These are phyloP conservation scores for Platycnemis pennipes DNA, from an alignment of 2,888 invertebrate genomes.

Conservation along the genomic window DNA sequence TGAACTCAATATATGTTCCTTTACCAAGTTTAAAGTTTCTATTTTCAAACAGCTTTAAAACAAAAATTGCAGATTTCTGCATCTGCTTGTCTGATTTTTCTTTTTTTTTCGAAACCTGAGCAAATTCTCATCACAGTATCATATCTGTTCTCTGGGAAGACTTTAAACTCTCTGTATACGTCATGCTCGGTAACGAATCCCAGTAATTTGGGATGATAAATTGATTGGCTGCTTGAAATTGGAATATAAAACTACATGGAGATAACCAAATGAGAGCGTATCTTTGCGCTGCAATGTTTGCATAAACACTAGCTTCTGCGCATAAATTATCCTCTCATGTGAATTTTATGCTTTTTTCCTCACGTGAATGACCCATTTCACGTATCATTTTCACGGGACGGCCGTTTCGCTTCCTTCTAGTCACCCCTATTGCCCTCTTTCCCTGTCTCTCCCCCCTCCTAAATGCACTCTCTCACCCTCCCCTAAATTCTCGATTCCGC, in stretches of 20 bases:
- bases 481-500: not conserved
- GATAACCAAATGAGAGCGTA: not conserved
- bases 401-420: not conserved
- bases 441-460: not conserved
- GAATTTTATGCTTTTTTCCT: not conserved
- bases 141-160: not conserved
- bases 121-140: not conserved
- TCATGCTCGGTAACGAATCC: not conserved
- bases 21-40: no score
- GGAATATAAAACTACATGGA: not conserved
- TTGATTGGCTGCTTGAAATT: not conserved
- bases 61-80: no score
- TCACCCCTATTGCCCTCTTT: not conserved
- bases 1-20: no score
- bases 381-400: slow-evolving; percentile 22
- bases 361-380: not conserved
- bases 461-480: no score
- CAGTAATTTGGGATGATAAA: not conserved
- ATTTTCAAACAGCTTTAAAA: no score
- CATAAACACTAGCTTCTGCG: not conserved
- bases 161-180: not conserved
- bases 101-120: no score
- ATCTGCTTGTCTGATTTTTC: no score
- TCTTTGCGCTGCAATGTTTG: not conserved
- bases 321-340: not conserved